A percentile compares a stretch with the other conserved stretches of the same genome.
These are phyloP conservation scores for Phocoena phocoena DNA, from an alignment of 2,113 vertebrate genomes.

Conservation along the genomic window DNA sequence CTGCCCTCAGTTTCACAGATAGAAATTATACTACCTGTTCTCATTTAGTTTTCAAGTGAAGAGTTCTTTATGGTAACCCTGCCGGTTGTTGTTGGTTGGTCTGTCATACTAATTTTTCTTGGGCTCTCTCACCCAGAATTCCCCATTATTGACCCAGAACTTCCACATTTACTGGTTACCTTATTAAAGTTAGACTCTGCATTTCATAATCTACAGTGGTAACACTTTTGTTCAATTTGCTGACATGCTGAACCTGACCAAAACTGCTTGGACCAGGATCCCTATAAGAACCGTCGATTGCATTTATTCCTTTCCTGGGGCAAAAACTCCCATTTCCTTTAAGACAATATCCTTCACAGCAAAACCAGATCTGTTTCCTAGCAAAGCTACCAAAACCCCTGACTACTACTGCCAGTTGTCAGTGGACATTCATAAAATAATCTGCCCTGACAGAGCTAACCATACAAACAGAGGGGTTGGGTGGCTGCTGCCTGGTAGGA, in stretches of 20 bases:
- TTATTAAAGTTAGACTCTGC: conserved; percentile 44
- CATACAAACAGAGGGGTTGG: background rate
- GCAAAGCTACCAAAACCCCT: background rate
- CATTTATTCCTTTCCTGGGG: conserved; percentile 48
- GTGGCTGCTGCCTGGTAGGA: background rate
- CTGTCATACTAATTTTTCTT: conserved; percentile 5
- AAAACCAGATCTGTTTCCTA: conserved; percentile 25
- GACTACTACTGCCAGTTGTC: background rate
- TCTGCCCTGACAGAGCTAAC: background rate
- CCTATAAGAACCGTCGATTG: conserved; percentile 37
- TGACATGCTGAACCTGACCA: conserved; percentile 28
- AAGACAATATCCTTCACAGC: background rate
- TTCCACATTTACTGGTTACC: conserved; percentile 52
- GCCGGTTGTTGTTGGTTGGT: background rate
- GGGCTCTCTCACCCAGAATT: background rate
- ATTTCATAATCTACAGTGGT: conserved; percentile 38
- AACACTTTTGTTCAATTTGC: conserved; percentile 38
- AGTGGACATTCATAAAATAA: background rate
- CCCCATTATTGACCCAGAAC: background rate
- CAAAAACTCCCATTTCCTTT: conserved; percentile 22
- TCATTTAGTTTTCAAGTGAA: background rate
- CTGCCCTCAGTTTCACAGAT: background rate
- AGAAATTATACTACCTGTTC: background rate
- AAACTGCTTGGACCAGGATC: conserved; percentile 49
- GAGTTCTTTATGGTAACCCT: background rate